Percentiles rank a stretch among this genome's conserved stretches.
phyloP scores from a whole-genome alignment of 2,888 invertebrate species.

The Lasioglossum oenotherae region DNA sequence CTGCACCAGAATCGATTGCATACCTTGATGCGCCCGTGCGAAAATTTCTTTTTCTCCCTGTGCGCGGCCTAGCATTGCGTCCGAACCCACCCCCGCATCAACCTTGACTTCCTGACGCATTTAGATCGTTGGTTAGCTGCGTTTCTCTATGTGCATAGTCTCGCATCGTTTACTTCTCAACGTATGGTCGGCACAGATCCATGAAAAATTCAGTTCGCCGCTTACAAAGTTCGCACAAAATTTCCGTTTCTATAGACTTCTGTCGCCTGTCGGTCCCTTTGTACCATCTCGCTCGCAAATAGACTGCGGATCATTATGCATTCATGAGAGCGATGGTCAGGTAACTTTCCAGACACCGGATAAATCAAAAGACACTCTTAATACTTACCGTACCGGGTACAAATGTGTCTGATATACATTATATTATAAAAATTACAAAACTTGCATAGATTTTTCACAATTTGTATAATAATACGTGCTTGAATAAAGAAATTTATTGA shows the following conservation, averaged over 20 bases:
- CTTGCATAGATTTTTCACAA: too few relatives aligned
- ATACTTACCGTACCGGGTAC: too few relatives aligned
- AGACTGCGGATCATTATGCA: background rate
- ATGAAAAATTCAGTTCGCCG: background rate
- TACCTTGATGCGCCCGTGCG: slow-evolving; percentile 38
- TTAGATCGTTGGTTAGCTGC: slow-evolving; percentile 39
- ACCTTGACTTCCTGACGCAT: slow-evolving; percentile 46
- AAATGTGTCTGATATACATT: too few relatives aligned
- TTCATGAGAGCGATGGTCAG: background rate
- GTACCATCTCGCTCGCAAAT: background rate
- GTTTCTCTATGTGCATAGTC: slow-evolving; percentile 16
- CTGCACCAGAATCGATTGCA: slow-evolving; percentile 45
- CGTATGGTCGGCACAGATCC: background rate
- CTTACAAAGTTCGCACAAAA: background rate
- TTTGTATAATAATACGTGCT: too few relatives aligned
- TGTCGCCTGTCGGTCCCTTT: background rate
- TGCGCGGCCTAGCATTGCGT: slow-evolving; percentile 3
- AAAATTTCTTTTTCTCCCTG: slow-evolving; percentile 34
- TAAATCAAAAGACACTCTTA: background rate
- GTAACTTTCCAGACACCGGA: background rate
- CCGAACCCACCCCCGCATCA: slow-evolving; percentile 13
- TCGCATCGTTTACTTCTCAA: background rate
- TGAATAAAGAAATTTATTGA: too few relatives aligned
- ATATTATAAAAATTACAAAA: too few relatives aligned
- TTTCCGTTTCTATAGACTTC: background rate